These are phyloP conservation scores for Helicoverpa armigera DNA, from an alignment of 1,140 invertebrate genomes.

Conservation along the genomic window DNA sequence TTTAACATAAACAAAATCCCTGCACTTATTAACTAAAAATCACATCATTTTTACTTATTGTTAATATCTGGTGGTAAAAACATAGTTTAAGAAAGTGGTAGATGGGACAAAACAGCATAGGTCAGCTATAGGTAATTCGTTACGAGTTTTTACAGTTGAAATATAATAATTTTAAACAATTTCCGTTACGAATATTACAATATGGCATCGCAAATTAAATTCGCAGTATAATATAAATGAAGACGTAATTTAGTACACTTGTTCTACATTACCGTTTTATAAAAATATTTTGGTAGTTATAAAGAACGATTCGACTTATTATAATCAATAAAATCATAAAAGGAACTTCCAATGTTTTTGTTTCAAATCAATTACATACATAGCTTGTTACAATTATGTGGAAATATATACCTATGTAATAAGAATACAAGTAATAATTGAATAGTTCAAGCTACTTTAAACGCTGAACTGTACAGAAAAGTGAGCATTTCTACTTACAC, in stretches of 20 bases:
- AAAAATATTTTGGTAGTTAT: background rate
- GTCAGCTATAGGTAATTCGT: background rate
- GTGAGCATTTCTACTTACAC: conserved; percentile 44
- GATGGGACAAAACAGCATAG: background rate
- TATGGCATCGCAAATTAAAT: conserved; percentile 19
- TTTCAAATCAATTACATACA: too few relatives aligned
- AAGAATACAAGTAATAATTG: background rate
- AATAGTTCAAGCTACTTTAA: conserved; percentile 4
- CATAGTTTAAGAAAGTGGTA: background rate
- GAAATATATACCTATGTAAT: conserved; percentile 13
- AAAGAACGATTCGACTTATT: background rate
- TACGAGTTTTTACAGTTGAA: background rate
- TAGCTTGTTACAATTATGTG: conserved; percentile 1
- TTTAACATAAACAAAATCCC: conserved; percentile 33
- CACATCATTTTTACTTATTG: conserved; percentile 64
- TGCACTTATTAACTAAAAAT: conserved; percentile 55
- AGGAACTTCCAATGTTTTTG: background rate
- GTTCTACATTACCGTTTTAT: background rate
- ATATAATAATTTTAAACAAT: background rate
- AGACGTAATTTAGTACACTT: background rate
- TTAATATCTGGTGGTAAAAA: conserved; percentile 26
- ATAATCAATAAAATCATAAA: background rate
- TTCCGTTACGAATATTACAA: background rate
- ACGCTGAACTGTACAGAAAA: conserved; percentile 17
- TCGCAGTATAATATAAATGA: too few relatives aligned